Base-by-base conservation (phyloP, 2,888 invertebrate species). In the Branchellion lobata region DNA sequence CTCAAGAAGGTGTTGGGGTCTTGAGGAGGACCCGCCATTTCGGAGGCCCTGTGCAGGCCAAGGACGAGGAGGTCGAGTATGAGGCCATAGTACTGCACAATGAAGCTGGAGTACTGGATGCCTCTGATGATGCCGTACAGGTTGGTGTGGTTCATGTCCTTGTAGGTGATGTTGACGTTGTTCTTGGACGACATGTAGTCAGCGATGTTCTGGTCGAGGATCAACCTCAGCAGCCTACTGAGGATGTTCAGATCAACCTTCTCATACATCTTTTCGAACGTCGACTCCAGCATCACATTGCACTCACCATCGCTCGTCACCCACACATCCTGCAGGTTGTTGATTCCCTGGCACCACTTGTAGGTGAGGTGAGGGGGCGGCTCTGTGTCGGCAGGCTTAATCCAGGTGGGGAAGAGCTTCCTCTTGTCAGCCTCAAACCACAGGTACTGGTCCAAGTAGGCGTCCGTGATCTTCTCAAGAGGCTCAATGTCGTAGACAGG, bases 151-250 rank as follows among this genome's bases (percentile, higher is more conserved):
- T 99, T 99, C 99, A 99, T 99, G 87, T 99, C 99, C 91, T 98
- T 99, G 89, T 99, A 99, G 89, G 98, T 99, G 83, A 99, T 98
- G 79, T 97, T 95, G n/a, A 99, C 96, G 89, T 99, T 99, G 89
- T 99, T 99, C 89, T 99, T 99, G 1, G 99, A 97, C 0, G 99
- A 98, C 97, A 99, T 99, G 89, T 99, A 99, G 91, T 99, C 99
- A 84, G 99, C 99, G 86, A 99, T 99, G 88, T 99, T 99, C 89
- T 99, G 99, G 89, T 99, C 99, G 65, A 99, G 98, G 84, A 99
- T 99, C 79, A 99, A 89, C 84, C 98, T 92, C 77, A 99, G 89
- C 85, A 99, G 89, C 88, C 99, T 92, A 90, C 99, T 99, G 51
- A 99, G 91, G 33, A 99, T 90, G 0, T 99, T 99, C 87, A 99